Evolutionary conservation across 2,113 vertebrate species (phyloP).

Genomic region (Cranoglanis bouderius): DNA sequence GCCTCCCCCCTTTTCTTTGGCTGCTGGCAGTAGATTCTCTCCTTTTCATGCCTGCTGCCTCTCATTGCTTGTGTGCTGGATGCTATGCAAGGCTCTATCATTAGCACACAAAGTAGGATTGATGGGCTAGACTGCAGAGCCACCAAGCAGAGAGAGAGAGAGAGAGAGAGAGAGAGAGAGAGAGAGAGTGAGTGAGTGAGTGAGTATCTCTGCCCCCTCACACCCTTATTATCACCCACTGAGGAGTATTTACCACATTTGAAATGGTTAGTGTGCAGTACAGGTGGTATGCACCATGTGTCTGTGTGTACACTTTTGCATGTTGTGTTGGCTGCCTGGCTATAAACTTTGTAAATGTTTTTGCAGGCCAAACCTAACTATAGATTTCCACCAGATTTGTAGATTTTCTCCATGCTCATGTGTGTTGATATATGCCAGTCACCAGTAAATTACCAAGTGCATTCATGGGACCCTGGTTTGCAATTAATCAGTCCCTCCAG

Average conservation of each 20-base stretch:
- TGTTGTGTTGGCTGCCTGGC: conserved; percentile 1
- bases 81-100: conserved; percentile 73
- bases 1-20: conserved; percentile 64
- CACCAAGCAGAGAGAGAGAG: conserved; percentile 49
- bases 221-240: conserved; percentile 67
- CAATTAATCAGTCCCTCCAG: no score
- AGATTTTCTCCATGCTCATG: background rate
- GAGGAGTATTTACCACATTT: conserved; percentile 62
- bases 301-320: conserved; percentile 23
- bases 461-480: background rate
- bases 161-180: conserved; percentile 12
- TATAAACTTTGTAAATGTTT: background rate
- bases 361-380: background rate
- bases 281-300: background rate
- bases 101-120: conserved; percentile 80
- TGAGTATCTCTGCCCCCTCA: conserved; percentile 41
- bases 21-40: conserved; percentile 74
- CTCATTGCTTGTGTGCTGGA: conserved; percentile 58
- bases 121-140: conserved; percentile 68
- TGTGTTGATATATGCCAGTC: background rate
- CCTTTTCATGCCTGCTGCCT: conserved; percentile 74
- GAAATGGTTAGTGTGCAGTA: conserved; percentile 56
- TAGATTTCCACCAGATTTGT: background rate
- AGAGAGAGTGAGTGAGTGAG: background rate
- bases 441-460: background rate